phyloP scores from a whole-genome alignment of 2,888 invertebrate species.

The Ganaspis brasiliensis region DNA sequence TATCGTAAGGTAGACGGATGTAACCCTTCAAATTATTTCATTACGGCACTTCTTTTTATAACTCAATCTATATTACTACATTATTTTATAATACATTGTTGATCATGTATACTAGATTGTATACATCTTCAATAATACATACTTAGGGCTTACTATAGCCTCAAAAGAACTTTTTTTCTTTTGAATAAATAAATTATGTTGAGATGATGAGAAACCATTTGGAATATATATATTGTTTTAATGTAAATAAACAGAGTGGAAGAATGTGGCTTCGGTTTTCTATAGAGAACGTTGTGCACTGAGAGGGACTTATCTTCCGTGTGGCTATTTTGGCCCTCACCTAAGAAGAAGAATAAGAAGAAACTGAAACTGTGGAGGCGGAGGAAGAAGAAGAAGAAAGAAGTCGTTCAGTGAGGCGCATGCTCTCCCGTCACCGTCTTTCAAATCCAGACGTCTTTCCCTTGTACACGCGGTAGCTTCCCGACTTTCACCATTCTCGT shows the following conservation, averaged over 20 bases:
- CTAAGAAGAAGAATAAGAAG: constrained; percentile 29
- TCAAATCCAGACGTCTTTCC: constrained; percentile 31
- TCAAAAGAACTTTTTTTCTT: no score
- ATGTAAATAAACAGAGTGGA: constrained; percentile 53
- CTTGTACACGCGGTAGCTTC: constrained; percentile 30
- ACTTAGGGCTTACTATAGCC: no score
- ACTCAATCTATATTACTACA: no score
- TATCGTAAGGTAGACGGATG: no score
- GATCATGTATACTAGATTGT: no score
- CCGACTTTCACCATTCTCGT: constrained; percentile 30
- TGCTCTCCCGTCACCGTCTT: constrained; percentile 35
- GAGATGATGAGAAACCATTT: neutral
- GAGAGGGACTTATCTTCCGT: constrained; percentile 61
- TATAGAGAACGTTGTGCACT: neutral
- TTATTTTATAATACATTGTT: no score
- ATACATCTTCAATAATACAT: no score
- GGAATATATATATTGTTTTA: constrained; percentile 2
- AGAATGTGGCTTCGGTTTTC: constrained; percentile 49
- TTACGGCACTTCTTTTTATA: no score
- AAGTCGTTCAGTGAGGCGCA: constrained; percentile 42
- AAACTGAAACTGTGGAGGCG: constrained; percentile 17
- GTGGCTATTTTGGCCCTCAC: constrained; percentile 63
- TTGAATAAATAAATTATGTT: no score
- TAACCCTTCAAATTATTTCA: no score
- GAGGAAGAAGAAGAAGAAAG: constrained; percentile 28